Base-by-base conservation (phyloP, 2,888 invertebrate species). In the Mythimna lalbum region DNA sequence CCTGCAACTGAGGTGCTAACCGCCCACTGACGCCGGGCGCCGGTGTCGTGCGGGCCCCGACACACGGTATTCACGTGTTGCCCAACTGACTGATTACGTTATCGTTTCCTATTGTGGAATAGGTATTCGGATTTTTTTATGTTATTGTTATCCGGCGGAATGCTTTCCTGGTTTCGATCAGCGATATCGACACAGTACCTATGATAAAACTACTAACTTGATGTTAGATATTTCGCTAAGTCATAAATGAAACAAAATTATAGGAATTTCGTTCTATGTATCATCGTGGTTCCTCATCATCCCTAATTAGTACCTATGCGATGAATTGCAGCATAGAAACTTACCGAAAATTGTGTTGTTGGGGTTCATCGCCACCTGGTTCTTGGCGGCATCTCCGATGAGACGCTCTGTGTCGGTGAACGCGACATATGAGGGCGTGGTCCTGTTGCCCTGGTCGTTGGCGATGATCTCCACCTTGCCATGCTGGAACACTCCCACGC, bases 401-500 rank as follows among this genome's bases (percentile, higher is more conserved):
- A 98, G 97, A 88, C 98, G 97, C 91, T 98, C 98, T 0, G 98
- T 97, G 92, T 98, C 98, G 56, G 98, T 98, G 94, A 98, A 98
- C 76, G 98, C 98, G 78, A 98, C 98, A 93, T 98, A 98, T 55
- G 97, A 97, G 74, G 98, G 98, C 86, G 98, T 98, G 81, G 98
- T 98, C 92, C 98, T 96, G 96, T 98, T 98, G 93, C 98, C 98
- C 95, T 98, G 98, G 94, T 98, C 98, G 93, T 98, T 98, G 92
- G 98, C 98, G 94, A 98, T 98, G 93, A 98, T 98, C 95, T 98
- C 98, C 89, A 98, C 98, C 95, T 98, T 98, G 82, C 98, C 98
- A 95, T 98, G 98, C 96, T 98, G 98, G 97, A 98, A 99, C 82
- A 99, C 98, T 88, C 98, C 98, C 85, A 99, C 98, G 91, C 98